Conservation (phyloP, 2,797 vertebrate species). For the Sternarchorhynchus goeldii region DNA sequence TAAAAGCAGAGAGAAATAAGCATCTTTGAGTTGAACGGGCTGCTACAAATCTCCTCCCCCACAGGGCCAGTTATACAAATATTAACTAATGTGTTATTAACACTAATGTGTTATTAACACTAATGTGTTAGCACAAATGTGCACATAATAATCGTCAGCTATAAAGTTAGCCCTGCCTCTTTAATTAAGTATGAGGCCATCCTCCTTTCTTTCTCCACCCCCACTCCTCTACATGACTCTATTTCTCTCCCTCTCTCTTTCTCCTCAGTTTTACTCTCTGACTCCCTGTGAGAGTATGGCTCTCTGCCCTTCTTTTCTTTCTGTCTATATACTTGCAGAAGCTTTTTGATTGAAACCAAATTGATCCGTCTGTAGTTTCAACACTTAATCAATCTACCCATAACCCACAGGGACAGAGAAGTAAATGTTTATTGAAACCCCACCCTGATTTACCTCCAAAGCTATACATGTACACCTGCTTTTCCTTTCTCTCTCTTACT, state of each 20-base stretch:
- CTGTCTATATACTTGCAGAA: slow-evolving; percentile 22
- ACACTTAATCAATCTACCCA: slow-evolving; percentile 61
- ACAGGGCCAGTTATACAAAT: slow-evolving; percentile 41
- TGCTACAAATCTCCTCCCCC: slow-evolving; percentile 45
- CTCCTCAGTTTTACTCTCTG: slow-evolving; percentile 23
- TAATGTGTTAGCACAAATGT: slow-evolving; percentile 36
- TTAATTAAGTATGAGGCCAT: slow-evolving; percentile 38
- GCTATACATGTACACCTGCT: background rate
- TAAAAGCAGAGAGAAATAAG: slow-evolving; percentile 7
- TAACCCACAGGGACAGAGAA: slow-evolving; percentile 45
- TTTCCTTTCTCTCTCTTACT: slow-evolving; percentile 21
- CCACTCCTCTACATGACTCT: slow-evolving; percentile 41
- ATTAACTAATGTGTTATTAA: background rate
- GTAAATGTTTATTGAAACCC: slow-evolving; percentile 59
- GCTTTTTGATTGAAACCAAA: slow-evolving; percentile 58
- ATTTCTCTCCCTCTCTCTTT: slow-evolving; percentile 41
- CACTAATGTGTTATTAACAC: slow-evolving; percentile 23
- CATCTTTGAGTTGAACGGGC: slow-evolving; percentile 52
- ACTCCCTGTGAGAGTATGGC: slow-evolving; percentile 18
- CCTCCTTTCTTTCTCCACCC: slow-evolving; percentile 22
- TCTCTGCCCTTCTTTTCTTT: slow-evolving; percentile 32
- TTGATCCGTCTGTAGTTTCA: slow-evolving; percentile 53
- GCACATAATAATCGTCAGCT: slow-evolving; percentile 30
- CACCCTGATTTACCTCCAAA: slow-evolving; percentile 5
- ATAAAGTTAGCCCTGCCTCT: slow-evolving; percentile 24